These are phyloP conservation scores for Strigamia crassipes DNA, from an alignment of 2,888 invertebrate genomes.

Conservation along the genomic window DNA sequence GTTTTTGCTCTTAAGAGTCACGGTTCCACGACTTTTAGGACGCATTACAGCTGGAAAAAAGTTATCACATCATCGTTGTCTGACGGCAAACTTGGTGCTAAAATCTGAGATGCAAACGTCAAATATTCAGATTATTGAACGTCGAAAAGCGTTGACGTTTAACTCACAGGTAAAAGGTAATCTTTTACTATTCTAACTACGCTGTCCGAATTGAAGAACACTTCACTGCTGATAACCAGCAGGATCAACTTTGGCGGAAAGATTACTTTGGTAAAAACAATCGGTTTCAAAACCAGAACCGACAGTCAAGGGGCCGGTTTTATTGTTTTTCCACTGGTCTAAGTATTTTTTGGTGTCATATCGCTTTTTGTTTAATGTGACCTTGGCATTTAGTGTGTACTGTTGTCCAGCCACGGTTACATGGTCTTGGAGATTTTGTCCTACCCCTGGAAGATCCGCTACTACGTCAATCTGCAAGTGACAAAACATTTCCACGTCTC, in stretches of 20 bases:
- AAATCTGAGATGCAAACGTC: too few relatives aligned
- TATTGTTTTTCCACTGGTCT: background rate
- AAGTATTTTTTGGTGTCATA: background rate
- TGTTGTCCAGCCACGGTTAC: background rate
- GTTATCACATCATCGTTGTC: background rate
- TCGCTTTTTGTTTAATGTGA: background rate
- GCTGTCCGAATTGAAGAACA: background rate
- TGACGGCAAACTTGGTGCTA: too few relatives aligned
- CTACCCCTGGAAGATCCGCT: background rate
- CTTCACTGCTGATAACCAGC: background rate
- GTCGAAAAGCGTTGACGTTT: too few relatives aligned
- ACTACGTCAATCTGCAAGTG: background rate
- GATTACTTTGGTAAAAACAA: background rate
- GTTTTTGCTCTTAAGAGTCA: conserved; percentile 59
- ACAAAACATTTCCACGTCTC: background rate
- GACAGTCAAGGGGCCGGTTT: background rate
- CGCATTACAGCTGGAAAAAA: conserved; percentile 55
- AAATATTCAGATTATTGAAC: background rate
- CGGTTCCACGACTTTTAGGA: conserved; percentile 59
- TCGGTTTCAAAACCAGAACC: background rate
- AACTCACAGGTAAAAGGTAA: too few relatives aligned
- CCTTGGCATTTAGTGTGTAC: background rate
- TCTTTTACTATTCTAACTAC: too few relatives aligned
- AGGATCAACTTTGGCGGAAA: too few relatives aligned
- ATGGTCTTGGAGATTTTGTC: background rate